These are phyloP conservation scores for Rhineura floridana DNA, from an alignment of 2,113 vertebrate species.

Conservation along the genomic window DNA sequence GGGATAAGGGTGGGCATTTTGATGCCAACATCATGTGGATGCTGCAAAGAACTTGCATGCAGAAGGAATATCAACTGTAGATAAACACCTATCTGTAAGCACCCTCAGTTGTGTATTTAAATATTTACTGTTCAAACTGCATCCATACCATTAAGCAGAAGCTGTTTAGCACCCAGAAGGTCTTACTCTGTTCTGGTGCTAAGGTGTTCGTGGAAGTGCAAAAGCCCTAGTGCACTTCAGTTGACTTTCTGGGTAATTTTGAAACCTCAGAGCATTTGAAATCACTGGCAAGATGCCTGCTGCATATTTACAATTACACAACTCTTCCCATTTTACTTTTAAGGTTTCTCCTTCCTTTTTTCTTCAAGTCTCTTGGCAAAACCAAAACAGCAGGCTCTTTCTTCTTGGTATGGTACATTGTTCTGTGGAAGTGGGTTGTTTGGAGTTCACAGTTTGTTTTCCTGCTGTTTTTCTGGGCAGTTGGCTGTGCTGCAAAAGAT, in stretches of 20 bases:
- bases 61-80: too few species aligned
- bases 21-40: too few species aligned
- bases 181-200: conserved; percentile 23
- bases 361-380: conserved; percentile 39
- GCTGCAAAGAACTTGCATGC: too few species aligned
- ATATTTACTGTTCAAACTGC: conserved; percentile 37
- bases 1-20: too few species aligned
- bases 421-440: conserved; percentile 67
- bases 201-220: conserved; percentile 61
- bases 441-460: conserved; percentile 73
- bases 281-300: conserved; percentile 42
- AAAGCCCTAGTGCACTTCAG: conserved; percentile 36
- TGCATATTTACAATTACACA: conserved; percentile 53
- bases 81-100: too few species aligned
- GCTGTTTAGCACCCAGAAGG: conserved; percentile 32
- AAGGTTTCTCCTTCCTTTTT: conserved; percentile 66
- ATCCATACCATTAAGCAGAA: conserved; percentile 50
- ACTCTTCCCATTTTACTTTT: conserved; percentile 56
- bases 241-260: conserved; percentile 51
- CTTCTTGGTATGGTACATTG: conserved; percentile 50
- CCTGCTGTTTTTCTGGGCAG: conserved; percentile 67
- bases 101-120: conserved; percentile 48
- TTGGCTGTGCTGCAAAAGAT: conserved; percentile 57
- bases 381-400: not conserved
- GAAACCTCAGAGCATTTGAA: conserved; percentile 66